These are phyloP conservation scores for Caradrina clavipalpis DNA, from an alignment of 2,888 invertebrate species.

Conservation along the genomic window DNA sequence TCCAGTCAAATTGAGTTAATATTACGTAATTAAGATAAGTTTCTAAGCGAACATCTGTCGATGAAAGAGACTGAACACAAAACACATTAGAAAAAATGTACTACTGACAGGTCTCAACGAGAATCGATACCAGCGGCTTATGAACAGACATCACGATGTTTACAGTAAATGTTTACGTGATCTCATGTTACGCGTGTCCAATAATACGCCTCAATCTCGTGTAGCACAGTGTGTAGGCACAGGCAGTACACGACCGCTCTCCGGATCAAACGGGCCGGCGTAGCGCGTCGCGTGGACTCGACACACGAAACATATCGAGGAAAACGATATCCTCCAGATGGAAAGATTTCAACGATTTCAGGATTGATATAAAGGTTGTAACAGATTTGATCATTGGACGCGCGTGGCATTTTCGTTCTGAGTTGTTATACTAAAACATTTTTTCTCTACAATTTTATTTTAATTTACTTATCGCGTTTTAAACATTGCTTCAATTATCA, in stretches of 20 bases:
- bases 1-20: neutral
- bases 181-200: neutral
- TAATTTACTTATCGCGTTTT: neutral
- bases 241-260: slow-evolving; percentile 22
- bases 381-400: slow-evolving; percentile 4
- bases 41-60: too few relatives aligned
- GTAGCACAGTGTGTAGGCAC: neutral
- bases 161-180: neutral
- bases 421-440: too few relatives aligned
- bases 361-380: neutral
- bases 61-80: too few relatives aligned
- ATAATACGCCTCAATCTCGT: neutral
- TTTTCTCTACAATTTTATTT: too few relatives aligned
- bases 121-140: neutral
- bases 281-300: slow-evolving; percentile 1
- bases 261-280: slow-evolving; percentile 38
- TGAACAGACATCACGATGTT: neutral
- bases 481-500: neutral
- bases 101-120: neutral
- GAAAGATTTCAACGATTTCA: slow-evolving; percentile 16
- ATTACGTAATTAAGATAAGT: neutral
- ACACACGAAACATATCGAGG: slow-evolving; percentile 18
- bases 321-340: slow-evolving; percentile 24
- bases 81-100: neutral
- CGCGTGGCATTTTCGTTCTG: too few relatives aligned